Conservation (phyloP, 1,140 invertebrate genomes). For the Cydia strobilella region DNA sequence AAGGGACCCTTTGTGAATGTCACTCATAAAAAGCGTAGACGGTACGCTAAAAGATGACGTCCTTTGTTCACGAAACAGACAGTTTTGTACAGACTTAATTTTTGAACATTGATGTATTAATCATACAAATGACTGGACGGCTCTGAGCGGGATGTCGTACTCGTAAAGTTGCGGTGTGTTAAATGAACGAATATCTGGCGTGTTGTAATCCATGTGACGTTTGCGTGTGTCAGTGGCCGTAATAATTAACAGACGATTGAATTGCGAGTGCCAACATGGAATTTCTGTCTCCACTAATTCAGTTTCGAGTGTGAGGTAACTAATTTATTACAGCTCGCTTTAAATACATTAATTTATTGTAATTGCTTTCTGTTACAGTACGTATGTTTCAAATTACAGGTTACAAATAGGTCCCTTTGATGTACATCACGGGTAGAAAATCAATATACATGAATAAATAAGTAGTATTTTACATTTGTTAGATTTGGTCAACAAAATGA, state of each 20-base stretch:
- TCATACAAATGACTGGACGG: conserved; percentile 49
- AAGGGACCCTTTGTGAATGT: conserved; percentile 53
- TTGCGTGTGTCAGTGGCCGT: conserved; percentile 50
- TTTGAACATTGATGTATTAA: conserved; percentile 55
- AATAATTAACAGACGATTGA: conserved; percentile 51
- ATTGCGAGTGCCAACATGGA: conserved; percentile 49
- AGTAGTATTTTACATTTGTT: background rate
- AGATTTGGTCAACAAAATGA: background rate
- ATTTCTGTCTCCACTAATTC: conserved; percentile 38
- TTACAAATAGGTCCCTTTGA: background rate
- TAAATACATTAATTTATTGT: conserved; percentile 43
- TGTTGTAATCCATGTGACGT: conserved; percentile 48
- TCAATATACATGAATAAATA: background rate
- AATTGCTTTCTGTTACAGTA: conserved; percentile 19
- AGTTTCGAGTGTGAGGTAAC: conserved; percentile 45
- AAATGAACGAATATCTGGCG: conserved; percentile 38
- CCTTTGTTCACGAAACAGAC: conserved; percentile 54
- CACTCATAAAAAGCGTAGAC: conserved; percentile 57
- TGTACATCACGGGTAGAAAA: background rate
- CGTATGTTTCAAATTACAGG: conserved; percentile 3
- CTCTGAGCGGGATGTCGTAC: conserved; percentile 40
- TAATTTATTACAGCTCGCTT: conserved; percentile 35
- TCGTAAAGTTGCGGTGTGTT: conserved; percentile 39
- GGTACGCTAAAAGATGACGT: conserved; percentile 53
- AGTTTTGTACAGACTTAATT: conserved; percentile 56